Percentiles rank a stretch among this genome's conserved stretches.
Conservation (phyloP, 2,888 invertebrate genomes). For the Aphidoletes aphidimyza region DNA sequence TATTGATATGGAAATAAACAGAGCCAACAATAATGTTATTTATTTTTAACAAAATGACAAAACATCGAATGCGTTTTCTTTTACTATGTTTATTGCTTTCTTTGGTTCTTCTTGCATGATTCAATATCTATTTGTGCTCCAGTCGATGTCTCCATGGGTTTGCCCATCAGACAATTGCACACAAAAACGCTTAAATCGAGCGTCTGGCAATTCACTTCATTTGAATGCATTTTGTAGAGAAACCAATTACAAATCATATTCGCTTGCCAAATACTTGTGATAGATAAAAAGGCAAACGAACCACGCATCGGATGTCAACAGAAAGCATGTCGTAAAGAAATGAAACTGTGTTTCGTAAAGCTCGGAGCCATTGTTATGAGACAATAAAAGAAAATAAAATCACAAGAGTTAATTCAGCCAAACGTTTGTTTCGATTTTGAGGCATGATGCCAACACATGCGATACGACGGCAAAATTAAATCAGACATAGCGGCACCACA, state of each 20-base stretch:
- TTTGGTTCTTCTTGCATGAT: no score
- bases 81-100: not conserved
- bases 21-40: slow-evolving; percentile 43
- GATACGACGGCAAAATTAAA: not conserved
- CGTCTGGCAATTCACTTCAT: not conserved
- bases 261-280: not conserved
- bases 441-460: not conserved
- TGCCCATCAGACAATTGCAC: no score
- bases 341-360: not conserved
- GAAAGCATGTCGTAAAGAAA: not conserved
- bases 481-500: slow-evolving; percentile 9
- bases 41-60: slow-evolving; percentile 42
- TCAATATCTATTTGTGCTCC: not conserved
- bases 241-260: not conserved
- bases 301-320: not conserved
- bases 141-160: not conserved
- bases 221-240: not conserved
- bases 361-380: not conserved
- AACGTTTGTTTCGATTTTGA: not conserved
- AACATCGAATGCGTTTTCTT: not conserved
- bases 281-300: not conserved
- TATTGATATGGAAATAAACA: slow-evolving; percentile 49
- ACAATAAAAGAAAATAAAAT: not conserved
- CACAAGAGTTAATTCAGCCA: not conserved
- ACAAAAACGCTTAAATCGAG: not conserved